Conservation (phyloP, 2,797 vertebrate species). For the Paramormyrops hopkinsi region DNA sequence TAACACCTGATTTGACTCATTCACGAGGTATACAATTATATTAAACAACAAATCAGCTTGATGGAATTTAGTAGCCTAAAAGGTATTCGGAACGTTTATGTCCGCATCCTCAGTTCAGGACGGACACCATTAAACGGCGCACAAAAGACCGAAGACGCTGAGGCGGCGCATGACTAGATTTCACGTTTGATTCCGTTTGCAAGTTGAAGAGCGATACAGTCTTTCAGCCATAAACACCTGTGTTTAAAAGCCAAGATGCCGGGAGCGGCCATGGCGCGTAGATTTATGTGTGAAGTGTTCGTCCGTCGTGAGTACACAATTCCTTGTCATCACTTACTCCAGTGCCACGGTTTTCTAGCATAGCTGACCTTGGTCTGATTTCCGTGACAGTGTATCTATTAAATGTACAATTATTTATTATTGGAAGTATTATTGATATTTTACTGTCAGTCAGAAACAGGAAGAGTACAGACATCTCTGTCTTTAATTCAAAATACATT, state of each 20-base stretch:
- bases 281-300: slow-evolving; percentile 40
- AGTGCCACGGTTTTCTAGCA: neutral
- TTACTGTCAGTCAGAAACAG: neutral
- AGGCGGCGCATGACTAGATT: neutral
- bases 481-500: neutral
- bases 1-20: neutral
- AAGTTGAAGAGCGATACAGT: neutral
- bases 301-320: slow-evolving; percentile 57
- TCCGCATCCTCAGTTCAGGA: neutral
- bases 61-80: neutral
- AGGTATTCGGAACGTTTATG: neutral
- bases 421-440: neutral
- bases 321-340: neutral
- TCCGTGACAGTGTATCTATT: neutral
- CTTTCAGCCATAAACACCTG: neutral
- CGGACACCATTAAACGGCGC: neutral
- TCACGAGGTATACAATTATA: neutral
- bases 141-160: neutral
- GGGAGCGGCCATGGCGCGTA: slow-evolving; percentile 44
- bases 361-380: slow-evolving; percentile 35
- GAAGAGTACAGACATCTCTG: neutral
- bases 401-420: neutral
- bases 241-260: neutral
- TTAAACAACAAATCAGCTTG: neutral
- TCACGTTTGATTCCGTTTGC: neutral